Evolutionary conservation across 2,888 invertebrate species (phyloP).

Genomic region (Galerucella calmariensis): DNA sequence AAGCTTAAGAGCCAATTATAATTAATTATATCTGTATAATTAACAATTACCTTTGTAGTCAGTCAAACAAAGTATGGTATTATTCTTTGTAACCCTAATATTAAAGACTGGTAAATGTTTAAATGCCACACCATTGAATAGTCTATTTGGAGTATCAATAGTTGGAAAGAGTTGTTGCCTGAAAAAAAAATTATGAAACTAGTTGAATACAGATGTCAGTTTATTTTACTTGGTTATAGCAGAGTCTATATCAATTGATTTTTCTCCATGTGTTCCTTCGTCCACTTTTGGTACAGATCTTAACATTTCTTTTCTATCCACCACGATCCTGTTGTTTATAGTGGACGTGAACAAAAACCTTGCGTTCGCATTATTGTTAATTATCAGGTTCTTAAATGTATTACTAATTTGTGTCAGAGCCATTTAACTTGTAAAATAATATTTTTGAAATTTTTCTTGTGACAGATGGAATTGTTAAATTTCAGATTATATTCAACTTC

Average conservation of each 20-base stretch:
- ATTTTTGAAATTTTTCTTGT: not conserved
- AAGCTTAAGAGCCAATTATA: too few species aligned
- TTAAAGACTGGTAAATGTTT: slow-evolving; percentile 85
- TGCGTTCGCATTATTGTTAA: not conserved
- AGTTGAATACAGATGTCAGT: not conserved
- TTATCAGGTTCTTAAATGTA: slow-evolving; percentile 16
- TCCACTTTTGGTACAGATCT: slow-evolving; percentile 70
- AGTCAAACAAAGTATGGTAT: slow-evolving; percentile 84
- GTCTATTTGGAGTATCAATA: slow-evolving; percentile 73
- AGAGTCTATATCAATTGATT: slow-evolving; percentile 76
- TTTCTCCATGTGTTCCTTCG: slow-evolving; percentile 84
- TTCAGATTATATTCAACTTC: slow-evolving; percentile 5
- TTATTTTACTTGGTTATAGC: slow-evolving; percentile 70
- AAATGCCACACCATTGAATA: slow-evolving; percentile 82
- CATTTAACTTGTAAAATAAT: slow-evolving; percentile 8
- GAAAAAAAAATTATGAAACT: slow-evolving; percentile 52
- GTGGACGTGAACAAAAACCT: slow-evolving; percentile 22
- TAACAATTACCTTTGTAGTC: slow-evolving; percentile 72
- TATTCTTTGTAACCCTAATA: slow-evolving; percentile 86
- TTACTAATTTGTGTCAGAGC: slow-evolving; percentile 17
- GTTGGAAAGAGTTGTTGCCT: slow-evolving; percentile 83
- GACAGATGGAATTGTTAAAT: not conserved
- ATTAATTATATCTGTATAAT: not conserved
- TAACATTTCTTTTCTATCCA: slow-evolving; percentile 69
- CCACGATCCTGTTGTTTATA: slow-evolving; percentile 61